Evolutionary conservation across 2,113 vertebrate species (phyloP).

Genomic region (Rhea americana): DNA sequence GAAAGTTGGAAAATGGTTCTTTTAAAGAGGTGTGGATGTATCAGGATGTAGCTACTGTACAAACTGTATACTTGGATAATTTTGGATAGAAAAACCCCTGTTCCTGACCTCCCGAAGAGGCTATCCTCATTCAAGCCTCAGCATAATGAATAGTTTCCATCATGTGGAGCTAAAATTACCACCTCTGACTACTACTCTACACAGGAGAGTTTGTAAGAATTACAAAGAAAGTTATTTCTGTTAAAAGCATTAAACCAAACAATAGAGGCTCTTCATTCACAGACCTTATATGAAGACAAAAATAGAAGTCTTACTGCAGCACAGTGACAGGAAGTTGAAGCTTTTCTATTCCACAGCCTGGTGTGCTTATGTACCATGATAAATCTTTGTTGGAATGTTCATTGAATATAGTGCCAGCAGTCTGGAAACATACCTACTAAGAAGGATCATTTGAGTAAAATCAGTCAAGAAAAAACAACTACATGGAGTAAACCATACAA

Average conservation of each 20-base stretch:
- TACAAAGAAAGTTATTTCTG: conserved; percentile 83
- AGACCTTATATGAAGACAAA: conserved; percentile 74
- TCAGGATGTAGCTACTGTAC: conserved; percentile 74
- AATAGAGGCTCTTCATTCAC: conserved; percentile 80
- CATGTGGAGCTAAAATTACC: conserved; percentile 79
- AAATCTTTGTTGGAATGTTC: conserved; percentile 89
- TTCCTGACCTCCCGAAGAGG: conserved; percentile 72
- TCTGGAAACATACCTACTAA: conserved; percentile 80
- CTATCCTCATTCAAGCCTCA: conserved; percentile 80
- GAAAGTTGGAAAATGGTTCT: conserved; percentile 58
- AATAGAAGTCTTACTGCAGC: conserved; percentile 63
- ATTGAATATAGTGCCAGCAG: conserved; percentile 78
- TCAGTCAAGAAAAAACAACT: conserved; percentile 76
- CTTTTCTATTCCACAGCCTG: conserved; percentile 74
- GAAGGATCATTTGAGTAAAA: conserved; percentile 85
- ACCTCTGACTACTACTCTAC: conserved; percentile 65
- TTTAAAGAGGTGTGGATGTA: conserved; percentile 73
- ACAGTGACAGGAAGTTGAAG: conserved; percentile 65
- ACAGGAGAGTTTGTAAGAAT: conserved; percentile 80
- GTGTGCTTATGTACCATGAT: conserved; percentile 87
- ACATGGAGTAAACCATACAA: conserved; percentile 70
- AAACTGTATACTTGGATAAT: conserved; percentile 74
- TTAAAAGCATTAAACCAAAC: conserved; percentile 83
- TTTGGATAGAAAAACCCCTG: conserved; percentile 60
- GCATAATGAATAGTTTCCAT: conserved; percentile 86